Conservation (phyloP, 2,797 vertebrate genomes). For the Fistularia commersonii region DNA sequence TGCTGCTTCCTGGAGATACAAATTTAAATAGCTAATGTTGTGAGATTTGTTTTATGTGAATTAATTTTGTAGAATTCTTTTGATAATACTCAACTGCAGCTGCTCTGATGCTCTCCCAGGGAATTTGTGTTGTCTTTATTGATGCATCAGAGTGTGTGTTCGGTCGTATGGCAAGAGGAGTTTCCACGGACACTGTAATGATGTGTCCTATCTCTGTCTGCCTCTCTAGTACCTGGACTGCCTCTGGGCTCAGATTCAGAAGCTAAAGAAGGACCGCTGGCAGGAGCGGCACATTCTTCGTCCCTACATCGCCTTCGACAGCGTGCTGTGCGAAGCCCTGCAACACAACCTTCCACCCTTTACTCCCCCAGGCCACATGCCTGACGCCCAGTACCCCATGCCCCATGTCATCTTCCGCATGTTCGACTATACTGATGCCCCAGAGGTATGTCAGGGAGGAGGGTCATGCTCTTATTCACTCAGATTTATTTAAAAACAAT, state of each 20-base stretch:
- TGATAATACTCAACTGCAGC: too few species aligned
- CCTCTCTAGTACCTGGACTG: constrained; percentile 91
- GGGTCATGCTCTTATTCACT: too few species aligned
- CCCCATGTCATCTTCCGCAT: constrained; percentile 93
- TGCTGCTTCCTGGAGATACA: too few species aligned
- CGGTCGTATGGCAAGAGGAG: too few species aligned
- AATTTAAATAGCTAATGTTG: too few species aligned
- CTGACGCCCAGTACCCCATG: constrained; percentile 88
- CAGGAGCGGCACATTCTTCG: constrained; percentile 95
- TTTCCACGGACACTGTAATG: too few species aligned
- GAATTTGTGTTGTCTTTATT: neutral
- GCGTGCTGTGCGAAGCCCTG: constrained; percentile 93
- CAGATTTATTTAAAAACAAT: too few species aligned
- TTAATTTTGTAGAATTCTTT: too few species aligned
- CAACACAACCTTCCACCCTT: constrained; percentile 98
- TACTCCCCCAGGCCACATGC: constrained; percentile 91
- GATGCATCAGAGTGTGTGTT: too few species aligned
- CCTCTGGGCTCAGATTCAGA: constrained; percentile 97
- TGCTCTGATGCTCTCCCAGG: neutral
- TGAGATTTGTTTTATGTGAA: too few species aligned
- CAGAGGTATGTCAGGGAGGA: constrained; percentile 78
- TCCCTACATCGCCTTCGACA: constrained; percentile 97
- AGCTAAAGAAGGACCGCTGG: constrained; percentile 96
- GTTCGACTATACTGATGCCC: constrained; percentile 98
- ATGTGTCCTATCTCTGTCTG: too few species aligned